A percentile compares a stretch with the other conserved stretches of the same genome.
phyloP scores from a whole-genome alignment of 2,113 vertebrate species.

The Brachyistius frenatus region DNA sequence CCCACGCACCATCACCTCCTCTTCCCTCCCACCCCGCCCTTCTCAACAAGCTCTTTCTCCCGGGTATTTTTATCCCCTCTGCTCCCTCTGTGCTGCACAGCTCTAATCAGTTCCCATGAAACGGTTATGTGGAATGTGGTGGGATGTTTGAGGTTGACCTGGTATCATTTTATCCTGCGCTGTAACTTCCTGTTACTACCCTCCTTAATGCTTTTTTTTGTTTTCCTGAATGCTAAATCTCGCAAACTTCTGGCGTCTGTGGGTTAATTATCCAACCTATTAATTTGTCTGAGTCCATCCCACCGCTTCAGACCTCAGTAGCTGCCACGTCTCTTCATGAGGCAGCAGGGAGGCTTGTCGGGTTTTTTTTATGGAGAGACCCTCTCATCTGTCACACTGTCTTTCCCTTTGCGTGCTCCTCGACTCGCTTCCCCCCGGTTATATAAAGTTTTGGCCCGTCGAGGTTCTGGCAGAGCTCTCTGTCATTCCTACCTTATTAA shows the following conservation, averaged over 20 bases:
- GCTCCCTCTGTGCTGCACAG: conserved; percentile 56
- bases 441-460: conserved; percentile 32
- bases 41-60: conserved; percentile 50
- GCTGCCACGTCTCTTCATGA: conserved; percentile 40
- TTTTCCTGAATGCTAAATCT: not conserved
- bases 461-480: conserved; percentile 48
- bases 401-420: conserved; percentile 13
- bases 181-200: conserved; percentile 28
- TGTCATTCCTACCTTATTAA: conserved; percentile 59
- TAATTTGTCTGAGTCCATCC: conserved; percentile 23
- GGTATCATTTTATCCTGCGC: conserved; percentile 42
- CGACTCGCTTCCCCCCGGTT: conserved; percentile 20
- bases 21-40: conserved; percentile 48
- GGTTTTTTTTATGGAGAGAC: conserved; percentile 26
- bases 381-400: conserved; percentile 56
- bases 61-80: conserved; percentile 78
- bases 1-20: conserved; percentile 54
- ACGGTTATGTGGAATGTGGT: conserved; percentile 64
- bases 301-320: conserved; percentile 16
- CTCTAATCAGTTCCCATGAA: conserved; percentile 75
- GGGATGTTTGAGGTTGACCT: conserved; percentile 56
- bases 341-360: conserved; percentile 57
- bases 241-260: not conserved
- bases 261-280: conserved; percentile 31
- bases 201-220: not conserved